These are phyloP conservation scores for Tachysurus vachellii DNA, from an alignment of 2,113 vertebrate species.

Conservation along the genomic window DNA sequence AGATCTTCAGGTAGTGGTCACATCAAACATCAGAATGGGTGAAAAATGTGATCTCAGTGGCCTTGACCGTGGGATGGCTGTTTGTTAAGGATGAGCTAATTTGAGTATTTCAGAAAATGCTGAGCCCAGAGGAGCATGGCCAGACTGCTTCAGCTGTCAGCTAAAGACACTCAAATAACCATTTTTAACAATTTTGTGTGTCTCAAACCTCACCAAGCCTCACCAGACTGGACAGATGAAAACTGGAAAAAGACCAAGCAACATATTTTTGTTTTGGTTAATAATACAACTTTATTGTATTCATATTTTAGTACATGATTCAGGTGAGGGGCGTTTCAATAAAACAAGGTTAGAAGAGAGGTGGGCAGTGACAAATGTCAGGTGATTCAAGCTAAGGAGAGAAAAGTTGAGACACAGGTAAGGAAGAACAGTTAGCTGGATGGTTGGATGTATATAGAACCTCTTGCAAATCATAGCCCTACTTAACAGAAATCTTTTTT, in stretches of 20 bases:
- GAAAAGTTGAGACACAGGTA: constrained; percentile 54
- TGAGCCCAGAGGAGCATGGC: background rate
- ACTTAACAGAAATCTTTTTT: constrained; percentile 43
- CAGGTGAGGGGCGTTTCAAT: constrained; percentile 55
- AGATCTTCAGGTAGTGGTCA: background rate
- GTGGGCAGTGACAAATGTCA: too few species aligned
- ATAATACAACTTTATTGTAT: constrained; percentile 75
- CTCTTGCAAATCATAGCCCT: constrained; percentile 29
- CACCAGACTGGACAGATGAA: background rate
- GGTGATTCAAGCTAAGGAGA: constrained; percentile 49
- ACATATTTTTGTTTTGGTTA: constrained; percentile 50
- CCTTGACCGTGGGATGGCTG: background rate
- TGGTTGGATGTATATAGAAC: constrained; percentile 37
- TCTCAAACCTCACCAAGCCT: background rate
- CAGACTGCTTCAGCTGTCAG: background rate
- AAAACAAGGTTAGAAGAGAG: constrained; percentile 57
- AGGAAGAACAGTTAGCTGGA: constrained; percentile 51
- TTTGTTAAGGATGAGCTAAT: background rate
- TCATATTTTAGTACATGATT: constrained; percentile 61
- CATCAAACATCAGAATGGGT: background rate
- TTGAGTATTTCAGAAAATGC: background rate
- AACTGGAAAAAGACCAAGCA: background rate
- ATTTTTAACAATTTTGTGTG: background rate
- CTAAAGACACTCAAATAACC: background rate
- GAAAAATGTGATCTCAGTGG: background rate